Percentiles rank a stretch among this genome's conserved stretches.
These are phyloP conservation scores for Nasonia oneida DNA, from an alignment of 2,888 invertebrate genomes.

Conservation along the genomic window DNA sequence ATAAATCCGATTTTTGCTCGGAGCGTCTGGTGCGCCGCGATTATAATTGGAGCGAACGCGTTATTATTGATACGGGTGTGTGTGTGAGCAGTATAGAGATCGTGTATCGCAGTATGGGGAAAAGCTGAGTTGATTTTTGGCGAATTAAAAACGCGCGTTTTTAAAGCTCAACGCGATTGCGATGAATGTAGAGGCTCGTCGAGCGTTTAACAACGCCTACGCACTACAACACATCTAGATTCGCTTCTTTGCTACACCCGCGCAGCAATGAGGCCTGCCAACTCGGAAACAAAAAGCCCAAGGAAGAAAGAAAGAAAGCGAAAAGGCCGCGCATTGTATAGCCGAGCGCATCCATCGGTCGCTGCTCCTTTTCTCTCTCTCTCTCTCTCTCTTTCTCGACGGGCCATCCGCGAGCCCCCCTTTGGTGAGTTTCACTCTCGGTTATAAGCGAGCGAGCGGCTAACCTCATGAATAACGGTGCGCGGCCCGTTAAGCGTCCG, in stretches of 20 bases:
- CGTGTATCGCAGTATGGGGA: neutral
- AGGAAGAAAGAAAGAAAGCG: neutral
- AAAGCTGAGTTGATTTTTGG: slow-evolving; percentile 21
- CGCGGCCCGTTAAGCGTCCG: slow-evolving; percentile 60
- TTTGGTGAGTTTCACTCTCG: slow-evolving; percentile 71
- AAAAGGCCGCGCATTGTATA: neutral
- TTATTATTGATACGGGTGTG: neutral
- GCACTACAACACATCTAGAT: neutral
- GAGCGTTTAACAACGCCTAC: neutral
- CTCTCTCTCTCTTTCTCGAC: neutral
- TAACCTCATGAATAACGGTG: slow-evolving; percentile 73
- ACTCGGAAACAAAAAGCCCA: neutral
- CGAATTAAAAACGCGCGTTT: neutral
- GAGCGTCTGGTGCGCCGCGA: neutral
- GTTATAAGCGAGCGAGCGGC: slow-evolving; percentile 46
- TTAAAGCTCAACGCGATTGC: neutral
- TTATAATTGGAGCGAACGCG: slow-evolving; percentile 40
- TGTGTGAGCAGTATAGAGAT: neutral
- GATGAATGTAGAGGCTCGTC: neutral
- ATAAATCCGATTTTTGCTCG: neutral
- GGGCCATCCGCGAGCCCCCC: neutral
- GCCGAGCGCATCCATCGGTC: slow-evolving; percentile 7
- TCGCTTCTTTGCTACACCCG: neutral
- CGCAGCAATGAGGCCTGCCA: neutral
- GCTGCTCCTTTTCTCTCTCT: slow-evolving; percentile 2